phyloP scores from a whole-genome alignment of 2,888 invertebrate genomes.

The Micoletzkya japonica region DNA sequence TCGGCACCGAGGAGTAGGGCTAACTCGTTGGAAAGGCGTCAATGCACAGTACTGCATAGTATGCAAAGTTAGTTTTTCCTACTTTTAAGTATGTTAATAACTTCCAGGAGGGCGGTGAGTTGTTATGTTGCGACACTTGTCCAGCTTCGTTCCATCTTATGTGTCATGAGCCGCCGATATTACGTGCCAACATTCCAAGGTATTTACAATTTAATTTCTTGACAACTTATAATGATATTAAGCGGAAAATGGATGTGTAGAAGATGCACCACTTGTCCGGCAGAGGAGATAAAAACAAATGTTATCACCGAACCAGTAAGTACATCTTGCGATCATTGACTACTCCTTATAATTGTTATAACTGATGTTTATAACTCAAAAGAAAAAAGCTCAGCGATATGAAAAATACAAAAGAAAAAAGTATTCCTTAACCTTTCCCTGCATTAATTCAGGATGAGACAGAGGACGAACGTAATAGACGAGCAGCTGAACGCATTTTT shows the following conservation, averaged over 20 bases:
- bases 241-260: slow-evolving; percentile 25
- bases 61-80: slow-evolving; percentile 27
- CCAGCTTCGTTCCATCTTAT: slow-evolving; percentile 92
- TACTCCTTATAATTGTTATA: no score
- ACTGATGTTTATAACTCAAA: no score
- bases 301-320: slow-evolving; percentile 7
- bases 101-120: slow-evolving; percentile 80
- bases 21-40: slow-evolving; percentile 33
- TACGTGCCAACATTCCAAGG: slow-evolving; percentile 81
- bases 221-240: not conserved
- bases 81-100: not conserved
- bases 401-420: no score
- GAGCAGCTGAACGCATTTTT: slow-evolving; percentile 3
- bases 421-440: no score
- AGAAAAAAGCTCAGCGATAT: no score
- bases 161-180: slow-evolving; percentile 92
- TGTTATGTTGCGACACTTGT: slow-evolving; percentile 92
- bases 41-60: slow-evolving; percentile 34
- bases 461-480: slow-evolving; percentile 25
- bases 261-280: not conserved
- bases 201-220: not conserved
- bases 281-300: not conserved
- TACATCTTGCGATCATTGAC: not conserved
- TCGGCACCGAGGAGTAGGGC: not conserved
- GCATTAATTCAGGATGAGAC: not conserved